These are phyloP conservation scores for Tetragonula carbonaria DNA, from an alignment of 2,888 invertebrate species.

Conservation along the genomic window DNA sequence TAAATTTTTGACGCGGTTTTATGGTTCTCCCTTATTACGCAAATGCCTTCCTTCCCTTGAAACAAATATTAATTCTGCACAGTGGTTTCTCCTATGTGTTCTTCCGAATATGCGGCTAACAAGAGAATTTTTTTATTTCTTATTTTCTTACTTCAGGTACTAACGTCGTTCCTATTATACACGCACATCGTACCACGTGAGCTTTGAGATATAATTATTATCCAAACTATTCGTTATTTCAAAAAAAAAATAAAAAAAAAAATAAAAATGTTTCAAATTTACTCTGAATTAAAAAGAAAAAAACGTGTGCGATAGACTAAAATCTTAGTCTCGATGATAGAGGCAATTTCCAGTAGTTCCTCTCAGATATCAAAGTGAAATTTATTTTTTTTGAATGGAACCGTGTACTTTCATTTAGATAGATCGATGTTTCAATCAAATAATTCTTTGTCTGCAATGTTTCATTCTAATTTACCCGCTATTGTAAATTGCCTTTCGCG, in stretches of 20 bases:
- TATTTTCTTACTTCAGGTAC: background rate
- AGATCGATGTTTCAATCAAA: too few relatives aligned
- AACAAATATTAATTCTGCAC: constrained; percentile 10
- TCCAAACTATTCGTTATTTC: background rate
- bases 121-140: background rate
- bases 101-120: background rate
- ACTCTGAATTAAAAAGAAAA: background rate
- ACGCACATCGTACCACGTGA: background rate
- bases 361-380: too few relatives aligned
- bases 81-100: background rate
- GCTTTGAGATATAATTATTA: background rate
- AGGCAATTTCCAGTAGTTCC: too few relatives aligned
- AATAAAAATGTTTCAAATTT: background rate
- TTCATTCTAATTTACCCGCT: too few relatives aligned
- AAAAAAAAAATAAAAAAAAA: background rate
- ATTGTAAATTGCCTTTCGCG: too few relatives aligned
- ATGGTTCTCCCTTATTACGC: background rate
- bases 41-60: background rate
- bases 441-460: too few relatives aligned
- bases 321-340: too few relatives aligned
- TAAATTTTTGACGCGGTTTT: background rate
- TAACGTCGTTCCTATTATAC: background rate
- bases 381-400: too few relatives aligned
- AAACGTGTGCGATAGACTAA: too few relatives aligned
- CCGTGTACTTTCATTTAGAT: too few relatives aligned